These are phyloP conservation scores for Bruchidius siliquastri DNA, from an alignment of 2,888 invertebrate species.

Conservation along the genomic window DNA sequence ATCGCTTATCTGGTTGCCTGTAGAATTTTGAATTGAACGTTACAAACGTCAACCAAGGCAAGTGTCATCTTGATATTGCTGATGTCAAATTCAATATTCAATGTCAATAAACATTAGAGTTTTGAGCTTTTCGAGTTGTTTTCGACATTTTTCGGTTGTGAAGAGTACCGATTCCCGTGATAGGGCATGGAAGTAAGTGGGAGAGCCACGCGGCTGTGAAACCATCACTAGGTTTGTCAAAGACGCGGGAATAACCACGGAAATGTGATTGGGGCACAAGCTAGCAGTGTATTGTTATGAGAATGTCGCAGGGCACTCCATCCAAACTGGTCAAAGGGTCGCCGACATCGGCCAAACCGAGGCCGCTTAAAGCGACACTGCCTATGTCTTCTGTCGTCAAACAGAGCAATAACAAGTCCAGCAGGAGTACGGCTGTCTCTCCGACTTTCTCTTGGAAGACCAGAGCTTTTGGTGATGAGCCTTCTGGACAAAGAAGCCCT, in stretches of 20 bases:
- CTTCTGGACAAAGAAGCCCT: constrained; percentile 68
- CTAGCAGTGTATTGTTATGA: background rate
- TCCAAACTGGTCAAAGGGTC: constrained; percentile 61
- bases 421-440: constrained; percentile 58
- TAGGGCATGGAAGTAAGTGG: background rate
- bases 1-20: too few species aligned
- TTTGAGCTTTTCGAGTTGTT: background rate
- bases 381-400: constrained; percentile 71
- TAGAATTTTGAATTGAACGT: too few species aligned
- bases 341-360: constrained; percentile 58
- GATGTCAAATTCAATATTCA: background rate
- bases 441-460: constrained; percentile 63
- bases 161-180: background rate
- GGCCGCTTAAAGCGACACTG: constrained; percentile 72
- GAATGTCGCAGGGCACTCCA: constrained; percentile 31
- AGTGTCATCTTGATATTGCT: background rate
- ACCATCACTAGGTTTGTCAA: background rate
- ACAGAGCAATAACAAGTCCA: constrained; percentile 54
- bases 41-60: background rate
- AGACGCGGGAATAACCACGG: background rate
- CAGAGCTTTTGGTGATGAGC: constrained; percentile 65
- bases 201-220: background rate
- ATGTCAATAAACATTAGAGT: background rate
- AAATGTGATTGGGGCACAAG: constrained; percentile 47
- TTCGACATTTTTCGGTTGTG: background rate